A percentile compares a stretch with the other conserved stretches of the same genome.
phyloP scores from a whole-genome alignment of 2,797 vertebrate species.

The Ctenosaura bakeri region DNA sequence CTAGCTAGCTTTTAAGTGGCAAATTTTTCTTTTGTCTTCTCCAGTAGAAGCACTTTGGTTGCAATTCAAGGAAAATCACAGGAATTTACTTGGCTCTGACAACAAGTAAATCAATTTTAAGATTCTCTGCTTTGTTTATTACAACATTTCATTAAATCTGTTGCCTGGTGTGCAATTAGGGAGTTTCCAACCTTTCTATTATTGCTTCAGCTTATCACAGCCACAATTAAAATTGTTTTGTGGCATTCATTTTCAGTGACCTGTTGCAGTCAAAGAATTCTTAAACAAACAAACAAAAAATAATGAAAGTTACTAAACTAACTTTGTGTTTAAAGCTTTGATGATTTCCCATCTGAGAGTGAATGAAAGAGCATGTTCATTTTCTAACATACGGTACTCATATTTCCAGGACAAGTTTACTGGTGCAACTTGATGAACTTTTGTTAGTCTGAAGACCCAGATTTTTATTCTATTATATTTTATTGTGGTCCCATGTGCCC shows the following conservation, averaged over 20 bases:
- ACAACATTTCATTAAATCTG: constrained; percentile 46
- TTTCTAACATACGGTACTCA: constrained; percentile 37
- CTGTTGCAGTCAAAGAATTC: constrained; percentile 66
- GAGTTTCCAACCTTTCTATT: constrained; percentile 74
- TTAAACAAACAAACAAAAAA: constrained; percentile 63
- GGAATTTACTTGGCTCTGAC: constrained; percentile 54
- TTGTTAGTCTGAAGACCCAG: neutral
- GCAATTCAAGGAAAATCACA: constrained; percentile 57
- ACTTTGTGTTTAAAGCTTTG: constrained; percentile 64
- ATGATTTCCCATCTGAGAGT: constrained; percentile 69
- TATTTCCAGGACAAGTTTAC: constrained; percentile 64
- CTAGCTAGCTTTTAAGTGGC: too few species aligned
- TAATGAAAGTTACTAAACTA: constrained; percentile 57
- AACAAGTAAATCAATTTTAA: constrained; percentile 70
- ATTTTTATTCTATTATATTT: too few species aligned
- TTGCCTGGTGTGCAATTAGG: constrained; percentile 63
- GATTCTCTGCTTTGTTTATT: constrained; percentile 38
- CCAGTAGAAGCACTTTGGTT: constrained; percentile 50
- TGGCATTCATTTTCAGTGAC: constrained; percentile 53
- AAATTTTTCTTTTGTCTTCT: neutral
- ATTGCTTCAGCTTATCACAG: constrained; percentile 67
- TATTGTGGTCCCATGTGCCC: neutral
- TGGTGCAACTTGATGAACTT: neutral
- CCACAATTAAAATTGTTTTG: constrained; percentile 34
- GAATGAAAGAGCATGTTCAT: constrained; percentile 56